These are phyloP conservation scores for Hylaeus anthracinus DNA, from an alignment of 1,140 invertebrate genomes.

Conservation along the genomic window DNA sequence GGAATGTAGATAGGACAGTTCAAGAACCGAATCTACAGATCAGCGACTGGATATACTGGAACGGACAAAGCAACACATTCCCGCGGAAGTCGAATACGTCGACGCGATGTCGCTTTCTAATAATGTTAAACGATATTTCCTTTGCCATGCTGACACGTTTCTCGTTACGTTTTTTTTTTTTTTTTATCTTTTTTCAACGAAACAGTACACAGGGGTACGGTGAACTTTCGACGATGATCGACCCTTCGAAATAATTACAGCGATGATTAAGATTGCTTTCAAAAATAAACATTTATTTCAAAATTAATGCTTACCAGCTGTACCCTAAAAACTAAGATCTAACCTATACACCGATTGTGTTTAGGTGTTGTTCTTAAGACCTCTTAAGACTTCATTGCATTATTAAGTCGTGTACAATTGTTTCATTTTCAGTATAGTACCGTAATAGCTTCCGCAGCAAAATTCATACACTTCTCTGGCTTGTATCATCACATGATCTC, in stretches of 20 bases:
- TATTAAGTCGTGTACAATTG: conserved; percentile 66
- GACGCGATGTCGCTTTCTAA: background rate
- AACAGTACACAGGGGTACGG: background rate
- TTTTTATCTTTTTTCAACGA: background rate
- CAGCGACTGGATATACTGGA: conserved; percentile 39
- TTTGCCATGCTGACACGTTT: background rate
- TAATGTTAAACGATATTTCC: too few relatives aligned
- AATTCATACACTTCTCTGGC: conserved; percentile 49
- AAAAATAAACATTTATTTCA: conserved; percentile 80
- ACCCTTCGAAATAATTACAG: conserved; percentile 38
- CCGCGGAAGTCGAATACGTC: background rate
- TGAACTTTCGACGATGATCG: background rate
- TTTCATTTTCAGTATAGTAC: conserved; percentile 53
- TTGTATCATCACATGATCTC: conserved; percentile 69
- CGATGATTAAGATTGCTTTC: conserved; percentile 72
- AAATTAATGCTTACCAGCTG: conserved; percentile 79
- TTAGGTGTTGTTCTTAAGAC: conserved; percentile 69
- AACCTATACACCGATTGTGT: conserved; percentile 72
- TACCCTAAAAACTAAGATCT: conserved; percentile 74
- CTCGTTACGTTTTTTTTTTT: background rate
- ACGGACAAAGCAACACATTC: conserved; percentile 12
- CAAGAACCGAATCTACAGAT: conserved; percentile 51
- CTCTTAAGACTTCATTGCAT: conserved; percentile 57
- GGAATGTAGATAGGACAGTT: conserved; percentile 38
- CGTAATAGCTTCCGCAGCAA: conserved; percentile 65